Conservation (phyloP, 2,113 vertebrate species). For the Muntiacus reevesi region DNA sequence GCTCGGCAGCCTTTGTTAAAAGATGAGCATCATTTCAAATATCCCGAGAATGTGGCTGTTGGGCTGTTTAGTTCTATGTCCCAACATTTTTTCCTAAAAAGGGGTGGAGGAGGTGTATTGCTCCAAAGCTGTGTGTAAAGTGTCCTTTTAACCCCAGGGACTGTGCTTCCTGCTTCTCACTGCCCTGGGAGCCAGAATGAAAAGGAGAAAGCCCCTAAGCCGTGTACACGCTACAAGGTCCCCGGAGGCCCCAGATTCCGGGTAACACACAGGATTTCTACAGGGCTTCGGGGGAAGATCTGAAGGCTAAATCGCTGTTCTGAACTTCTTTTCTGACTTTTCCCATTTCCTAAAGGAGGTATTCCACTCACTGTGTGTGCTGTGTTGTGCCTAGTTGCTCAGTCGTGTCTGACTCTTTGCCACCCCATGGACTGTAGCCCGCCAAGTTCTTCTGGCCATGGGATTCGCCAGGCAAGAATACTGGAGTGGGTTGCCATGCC, state of each 20-base stretch:
- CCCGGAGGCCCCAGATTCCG: not conserved
- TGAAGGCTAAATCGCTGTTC: not conserved
- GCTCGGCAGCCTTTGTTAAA: conserved; percentile 5
- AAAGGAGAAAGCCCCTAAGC: conserved; percentile 12
- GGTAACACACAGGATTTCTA: not conserved
- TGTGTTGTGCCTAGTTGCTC: not conserved
- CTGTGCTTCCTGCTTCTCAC: not conserved
- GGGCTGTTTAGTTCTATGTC: not conserved
- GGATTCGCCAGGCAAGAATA: not conserved
- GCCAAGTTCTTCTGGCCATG: not conserved
- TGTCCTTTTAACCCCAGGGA: not conserved
- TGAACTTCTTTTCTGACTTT: conserved; percentile 12
- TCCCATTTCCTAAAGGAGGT: not conserved
- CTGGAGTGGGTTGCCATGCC: not conserved
- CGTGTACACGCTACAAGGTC: not conserved
- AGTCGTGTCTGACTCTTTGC: not conserved
- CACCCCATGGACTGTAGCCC: not conserved
- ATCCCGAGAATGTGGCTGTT: conserved; percentile 23
- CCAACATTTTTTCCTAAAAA: conserved; percentile 33
- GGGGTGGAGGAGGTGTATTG: conserved; percentile 27
- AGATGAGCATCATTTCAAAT: conserved; percentile 48
- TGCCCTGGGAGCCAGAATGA: not conserved
- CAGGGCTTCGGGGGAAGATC: not conserved
- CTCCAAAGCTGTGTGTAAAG: not conserved
- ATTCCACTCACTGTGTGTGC: not conserved